phyloP scores from a whole-genome alignment of 2,888 invertebrate genomes.

The Drosophila incognita region DNA sequence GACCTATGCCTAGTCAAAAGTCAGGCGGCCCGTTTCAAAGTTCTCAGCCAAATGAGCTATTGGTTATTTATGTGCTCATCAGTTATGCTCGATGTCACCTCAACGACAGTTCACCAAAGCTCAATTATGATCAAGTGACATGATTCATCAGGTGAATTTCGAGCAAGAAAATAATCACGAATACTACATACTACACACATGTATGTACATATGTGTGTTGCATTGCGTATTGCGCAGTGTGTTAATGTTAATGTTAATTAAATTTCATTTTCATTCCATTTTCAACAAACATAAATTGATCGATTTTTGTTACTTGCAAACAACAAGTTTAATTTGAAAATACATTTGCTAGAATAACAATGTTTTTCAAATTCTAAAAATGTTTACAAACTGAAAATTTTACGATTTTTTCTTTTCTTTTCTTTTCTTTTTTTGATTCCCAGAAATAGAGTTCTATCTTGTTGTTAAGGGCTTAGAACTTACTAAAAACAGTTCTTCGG shows the following conservation, averaged over 20 bases:
- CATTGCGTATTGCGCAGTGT: slow-evolving; percentile 8
- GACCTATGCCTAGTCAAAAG: slow-evolving; percentile 66
- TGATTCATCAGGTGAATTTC: slow-evolving; percentile 28
- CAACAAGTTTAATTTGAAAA: neutral
- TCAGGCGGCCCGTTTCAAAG: slow-evolving; percentile 22
- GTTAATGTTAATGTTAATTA: neutral
- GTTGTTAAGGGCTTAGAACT: neutral
- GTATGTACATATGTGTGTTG: neutral
- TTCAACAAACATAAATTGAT: neutral
- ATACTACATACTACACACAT: neutral
- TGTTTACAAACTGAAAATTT: neutral
- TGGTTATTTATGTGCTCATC: neutral
- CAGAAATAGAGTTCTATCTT: neutral
- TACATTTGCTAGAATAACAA: neutral
- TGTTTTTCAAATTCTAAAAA: neutral
- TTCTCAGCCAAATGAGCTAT: neutral
- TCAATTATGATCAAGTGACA: slow-evolving; percentile 33
- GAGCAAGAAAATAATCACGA: neutral
- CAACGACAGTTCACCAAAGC: slow-evolving; percentile 25
- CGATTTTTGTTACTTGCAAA: neutral
- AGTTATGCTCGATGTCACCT: slow-evolving; percentile 15
- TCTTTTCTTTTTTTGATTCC: neutral
- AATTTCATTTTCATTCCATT: neutral
- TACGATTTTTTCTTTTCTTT: neutral
- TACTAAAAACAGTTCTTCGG: neutral